These are phyloP conservation scores for Zootoca vivipara DNA, from an alignment of 2,113 vertebrate species.

Conservation along the genomic window DNA sequence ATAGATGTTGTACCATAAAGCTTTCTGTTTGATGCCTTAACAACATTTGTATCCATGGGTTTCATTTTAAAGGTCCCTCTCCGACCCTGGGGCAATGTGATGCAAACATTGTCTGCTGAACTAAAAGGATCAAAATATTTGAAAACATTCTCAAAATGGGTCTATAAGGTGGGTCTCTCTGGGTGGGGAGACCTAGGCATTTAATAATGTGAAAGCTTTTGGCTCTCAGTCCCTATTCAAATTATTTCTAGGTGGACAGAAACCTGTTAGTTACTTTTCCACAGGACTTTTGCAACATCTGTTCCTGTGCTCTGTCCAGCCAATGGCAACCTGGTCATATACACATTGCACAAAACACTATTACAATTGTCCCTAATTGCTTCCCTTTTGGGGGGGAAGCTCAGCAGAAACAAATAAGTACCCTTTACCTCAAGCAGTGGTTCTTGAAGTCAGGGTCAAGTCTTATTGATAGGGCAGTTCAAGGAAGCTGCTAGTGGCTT, in stretches of 20 bases:
- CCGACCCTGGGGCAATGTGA: conserved; percentile 16
- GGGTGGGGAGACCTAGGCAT: neutral
- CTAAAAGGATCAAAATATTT: neutral
- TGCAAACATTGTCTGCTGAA: conserved; percentile 54
- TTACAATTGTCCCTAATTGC: neutral
- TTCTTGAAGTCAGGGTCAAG: neutral
- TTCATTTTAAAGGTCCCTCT: conserved; percentile 28
- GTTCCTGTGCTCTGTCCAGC: neutral
- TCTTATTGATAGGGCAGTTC: neutral
- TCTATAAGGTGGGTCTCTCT: neutral
- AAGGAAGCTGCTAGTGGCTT: neutral
- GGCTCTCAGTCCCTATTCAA: conserved; percentile 18
- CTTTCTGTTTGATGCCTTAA: conserved; percentile 60
- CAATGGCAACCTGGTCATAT: neutral
- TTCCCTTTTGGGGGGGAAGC: neutral
- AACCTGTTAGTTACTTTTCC: neutral
- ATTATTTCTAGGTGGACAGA: neutral
- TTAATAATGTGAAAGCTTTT: conserved; percentile 44
- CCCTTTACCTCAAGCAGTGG: neutral
- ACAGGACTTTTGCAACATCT: conserved; percentile 2
- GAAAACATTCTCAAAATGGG: neutral
- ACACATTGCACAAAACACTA: neutral
- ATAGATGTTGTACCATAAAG: conserved; percentile 59
- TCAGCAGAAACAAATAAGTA: neutral
- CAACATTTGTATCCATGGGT: conserved; percentile 56